Evolutionary conservation across 1,140 invertebrate genomes (phyloP), one percentile per base, ranked within the genome.

Genomic region (Drosophila busckii): DNA sequence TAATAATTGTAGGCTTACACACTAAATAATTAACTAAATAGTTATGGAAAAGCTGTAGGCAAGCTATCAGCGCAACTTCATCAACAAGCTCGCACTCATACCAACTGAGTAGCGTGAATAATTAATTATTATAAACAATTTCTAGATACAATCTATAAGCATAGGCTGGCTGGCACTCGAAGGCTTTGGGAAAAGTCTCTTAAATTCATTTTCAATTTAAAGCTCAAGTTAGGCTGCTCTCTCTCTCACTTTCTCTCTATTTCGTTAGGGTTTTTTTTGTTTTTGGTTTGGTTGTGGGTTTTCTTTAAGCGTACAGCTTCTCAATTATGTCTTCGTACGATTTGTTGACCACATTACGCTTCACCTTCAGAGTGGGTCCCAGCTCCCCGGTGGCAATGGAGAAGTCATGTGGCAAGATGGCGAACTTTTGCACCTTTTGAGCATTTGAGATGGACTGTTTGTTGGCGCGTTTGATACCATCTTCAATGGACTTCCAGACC

Each of bases 381-480:
- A 98, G 89, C 90, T 98, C 96, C 61, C 96, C 96, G 13, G 94
- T 95, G 45, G 91, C 89, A 56, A 96, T 89, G 8, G 95, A 96
- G 88, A 98, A 97, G 84, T 98, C 96, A 28, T 89, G 90, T 0
- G 95, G 94, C 50, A 98, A 88, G 54, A 98, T 91, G n/a, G 90
- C 89, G 89, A 96, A 97, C 85, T 98, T 98, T 86, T 97, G 95
- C 42, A 98, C 90, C 85, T 92, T 93, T 75, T 97, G 94, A 42
- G 97, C 96, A 88, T 95, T 95, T 3, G 95, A 97, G 49, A 93
- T 92, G 22, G 95, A 92, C 55, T 92, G 89, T 49, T 89, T 89
- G 88, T 98, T 98, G 13, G 93, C 94, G 63, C 90, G 89, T 50
- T 92, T 90, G 44, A 98, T 93, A 12, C 92, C 96, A 22, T 91